Evolutionary conservation across 2,888 invertebrate species (phyloP).

Genomic region (Andrena flavipes): DNA sequence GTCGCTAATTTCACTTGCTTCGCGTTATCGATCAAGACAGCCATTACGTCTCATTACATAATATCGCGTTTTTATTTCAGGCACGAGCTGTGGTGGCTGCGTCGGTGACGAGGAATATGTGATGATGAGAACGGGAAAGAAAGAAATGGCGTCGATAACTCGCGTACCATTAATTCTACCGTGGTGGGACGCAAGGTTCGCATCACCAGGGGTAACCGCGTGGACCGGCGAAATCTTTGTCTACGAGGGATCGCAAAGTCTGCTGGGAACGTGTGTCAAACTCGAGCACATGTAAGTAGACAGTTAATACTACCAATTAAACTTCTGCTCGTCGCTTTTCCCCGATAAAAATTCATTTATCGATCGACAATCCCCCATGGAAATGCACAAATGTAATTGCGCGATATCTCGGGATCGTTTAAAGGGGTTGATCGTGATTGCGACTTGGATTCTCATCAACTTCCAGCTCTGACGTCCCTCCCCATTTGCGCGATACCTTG

Average conservation of each 20-base stretch:
- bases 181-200: slow-evolving; percentile 47
- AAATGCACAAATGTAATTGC: too few species aligned
- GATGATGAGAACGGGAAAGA: slow-evolving; percentile 2
- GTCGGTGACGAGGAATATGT: slow-evolving; percentile 2
- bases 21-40: background rate
- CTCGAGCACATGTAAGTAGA: background rate
- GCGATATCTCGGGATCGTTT: too few species aligned
- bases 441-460: background rate
- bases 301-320: too few species aligned
- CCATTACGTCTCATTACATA: background rate
- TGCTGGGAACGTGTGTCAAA: slow-evolving; percentile 7
- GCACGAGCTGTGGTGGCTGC: background rate
- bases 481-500: slow-evolving; percentile 7
- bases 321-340: too few species aligned
- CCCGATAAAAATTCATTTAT: too few species aligned
- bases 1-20: slow-evolving; percentile 17
- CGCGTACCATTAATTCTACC: slow-evolving; percentile 55
- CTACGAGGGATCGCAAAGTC: background rate
- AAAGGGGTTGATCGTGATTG: background rate
- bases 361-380: too few species aligned
- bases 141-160: slow-evolving; percentile 48
- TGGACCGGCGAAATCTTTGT: slow-evolving; percentile 35
- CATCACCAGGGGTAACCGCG: slow-evolving; percentile 53
- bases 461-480: background rate
- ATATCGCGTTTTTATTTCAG: background rate